A percentile compares a stretch with the other conserved stretches of the same genome.
phyloP scores from a whole-genome alignment of 2,888 invertebrate genomes.

The Anarsia innoxiella region DNA sequence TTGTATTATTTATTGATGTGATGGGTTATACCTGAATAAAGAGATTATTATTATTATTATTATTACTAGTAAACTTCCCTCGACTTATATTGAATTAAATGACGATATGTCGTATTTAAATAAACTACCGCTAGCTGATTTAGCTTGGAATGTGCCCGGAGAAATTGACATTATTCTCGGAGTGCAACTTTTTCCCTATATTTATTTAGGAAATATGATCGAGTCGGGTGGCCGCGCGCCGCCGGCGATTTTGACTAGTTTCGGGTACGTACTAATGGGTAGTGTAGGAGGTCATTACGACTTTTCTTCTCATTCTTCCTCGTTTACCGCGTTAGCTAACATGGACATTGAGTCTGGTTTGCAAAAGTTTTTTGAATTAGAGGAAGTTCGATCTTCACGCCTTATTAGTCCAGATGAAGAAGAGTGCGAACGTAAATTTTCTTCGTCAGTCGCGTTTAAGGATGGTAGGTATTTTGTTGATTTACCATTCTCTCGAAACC shows the following conservation, averaged over 20 bases:
- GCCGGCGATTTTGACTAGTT: slow-evolving; percentile 8
- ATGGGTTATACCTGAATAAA: no score
- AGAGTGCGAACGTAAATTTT: slow-evolving; percentile 7
- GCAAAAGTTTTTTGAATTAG: slow-evolving; percentile 8
- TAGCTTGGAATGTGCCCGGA: slow-evolving; percentile 12
- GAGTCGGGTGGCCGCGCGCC: slow-evolving; percentile 5
- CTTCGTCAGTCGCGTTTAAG: background rate
- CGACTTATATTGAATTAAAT: slow-evolving; percentile 3
- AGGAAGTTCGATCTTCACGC: background rate
- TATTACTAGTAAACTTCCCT: slow-evolving; percentile 12
- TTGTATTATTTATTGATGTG: no score
- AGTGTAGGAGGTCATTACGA: background rate
- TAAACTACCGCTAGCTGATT: slow-evolving; percentile 10
- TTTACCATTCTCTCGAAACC: slow-evolving; percentile 8
- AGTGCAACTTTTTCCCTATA: slow-evolving; percentile 12
- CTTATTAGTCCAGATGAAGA: slow-evolving; percentile 11
- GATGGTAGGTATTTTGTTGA: slow-evolving; percentile 5
- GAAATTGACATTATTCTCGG: slow-evolving; percentile 11
- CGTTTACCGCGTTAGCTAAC: background rate
- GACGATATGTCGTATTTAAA: background rate
- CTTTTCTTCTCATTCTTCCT: background rate
- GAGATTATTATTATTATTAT: background rate
- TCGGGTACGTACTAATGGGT: slow-evolving; percentile 12
- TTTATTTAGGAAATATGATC: slow-evolving; percentile 7
- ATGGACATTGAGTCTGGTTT: slow-evolving; percentile 8